Base-by-base conservation (phyloP, 2,888 invertebrate species). In the Epiblema foenella region DNA sequence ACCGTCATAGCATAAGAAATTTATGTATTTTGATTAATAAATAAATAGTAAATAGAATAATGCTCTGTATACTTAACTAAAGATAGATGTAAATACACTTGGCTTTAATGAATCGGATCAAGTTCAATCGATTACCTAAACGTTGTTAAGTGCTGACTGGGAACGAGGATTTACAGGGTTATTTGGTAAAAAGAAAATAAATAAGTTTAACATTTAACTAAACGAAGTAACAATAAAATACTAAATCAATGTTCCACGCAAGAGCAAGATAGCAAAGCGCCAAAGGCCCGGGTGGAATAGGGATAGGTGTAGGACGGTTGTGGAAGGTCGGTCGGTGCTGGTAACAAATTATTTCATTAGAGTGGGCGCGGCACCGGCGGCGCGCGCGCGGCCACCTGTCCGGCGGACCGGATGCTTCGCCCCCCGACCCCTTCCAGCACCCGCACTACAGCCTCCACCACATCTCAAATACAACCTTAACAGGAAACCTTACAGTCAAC, bases 321-420 rank as follows among this genome's bases (percentile, higher is more conserved):
- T 88, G 86, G 87, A 90, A 91, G 92, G 91, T 90, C 89, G 87
- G 72, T 77, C 78, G 77, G 82, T 80, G 77, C 80, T 81, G 78
- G 81, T 81, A 85, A 89, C 88, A 90, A 87, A 91, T 91, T 89
- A 88, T 89, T 90, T 88, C 85, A 89, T 89, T 88, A 88, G 86
- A 86, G 89, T 89, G 90, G 90, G 89, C 88, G 88, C 76, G 75
- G 75, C 83, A 85, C 83, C 81, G 82, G 42, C 42, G 42, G 79
- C 77, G 79, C 72, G 70, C 83, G 84, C 85, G 80, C 78, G 77
- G 85, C 88, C 92, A 91, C 92, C 91, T 92, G 92, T 90, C 85
- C 87, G 79, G 78, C 78, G 82, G 89, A 90, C 93, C 92, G 93
- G 92, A 93, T 91, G 79, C 89, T 84, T 74, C 84, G 75, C 79